phyloP scores from a whole-genome alignment of 1,140 invertebrate species.

The Drosophila yakuba region DNA sequence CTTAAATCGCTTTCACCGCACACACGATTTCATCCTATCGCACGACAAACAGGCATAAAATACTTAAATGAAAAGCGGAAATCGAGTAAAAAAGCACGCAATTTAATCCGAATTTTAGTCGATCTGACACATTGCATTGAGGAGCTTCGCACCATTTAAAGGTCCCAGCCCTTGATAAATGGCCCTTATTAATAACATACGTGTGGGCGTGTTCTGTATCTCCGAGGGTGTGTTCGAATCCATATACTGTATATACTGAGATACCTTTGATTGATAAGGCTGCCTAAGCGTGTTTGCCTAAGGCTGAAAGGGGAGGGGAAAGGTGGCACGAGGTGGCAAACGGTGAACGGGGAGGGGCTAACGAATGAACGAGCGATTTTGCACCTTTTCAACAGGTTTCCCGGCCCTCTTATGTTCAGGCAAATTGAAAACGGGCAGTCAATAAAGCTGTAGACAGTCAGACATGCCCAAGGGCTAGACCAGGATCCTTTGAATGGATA shows the following conservation, averaged over 20 bases:
- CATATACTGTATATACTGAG: slow-evolving; percentile 27
- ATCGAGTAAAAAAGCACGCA: slow-evolving; percentile 21
- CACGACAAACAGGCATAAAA: slow-evolving; percentile 41
- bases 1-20: slow-evolving; percentile 42
- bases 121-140: slow-evolving; percentile 50
- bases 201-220: slow-evolving; percentile 43
- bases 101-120: slow-evolving; percentile 60
- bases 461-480: slow-evolving; percentile 55
- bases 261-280: slow-evolving; percentile 81
- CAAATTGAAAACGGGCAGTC: slow-evolving; percentile 76
- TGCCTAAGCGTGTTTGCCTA: slow-evolving; percentile 77
- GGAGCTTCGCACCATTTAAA: slow-evolving; percentile 33
- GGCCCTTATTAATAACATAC: slow-evolving; percentile 78
- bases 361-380: slow-evolving; percentile 63
- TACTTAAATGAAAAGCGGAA: slow-evolving; percentile 16
- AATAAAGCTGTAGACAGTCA: slow-evolving; percentile 73
- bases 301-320: neutral
- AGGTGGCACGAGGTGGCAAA: slow-evolving; percentile 7
- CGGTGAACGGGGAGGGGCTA: slow-evolving; percentile 55
- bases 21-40: slow-evolving; percentile 19
- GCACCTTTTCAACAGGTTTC: slow-evolving; percentile 80
- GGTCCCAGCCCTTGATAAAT: slow-evolving; percentile 55
- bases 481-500: slow-evolving; percentile 13
- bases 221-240: slow-evolving; percentile 17
- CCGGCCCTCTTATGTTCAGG: slow-evolving; percentile 26